Percentiles rank a stretch among this genome's conserved stretches.
Evolutionary conservation across 2,888 invertebrate genomes (phyloP).

Genomic region (Eristalis intricaria): DNA sequence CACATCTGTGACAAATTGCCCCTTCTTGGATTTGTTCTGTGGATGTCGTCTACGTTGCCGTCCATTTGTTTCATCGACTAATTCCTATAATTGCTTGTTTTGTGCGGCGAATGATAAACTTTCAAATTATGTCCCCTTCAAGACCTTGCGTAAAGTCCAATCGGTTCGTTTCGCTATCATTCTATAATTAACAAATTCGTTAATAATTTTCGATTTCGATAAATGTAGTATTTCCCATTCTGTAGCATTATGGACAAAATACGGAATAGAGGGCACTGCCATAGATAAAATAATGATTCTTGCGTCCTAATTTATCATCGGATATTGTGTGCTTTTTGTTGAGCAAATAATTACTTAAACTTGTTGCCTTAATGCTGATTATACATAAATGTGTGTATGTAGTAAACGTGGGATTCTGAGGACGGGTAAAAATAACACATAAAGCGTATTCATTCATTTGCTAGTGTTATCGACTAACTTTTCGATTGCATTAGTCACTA

Average conservation of each 20-base stretch:
- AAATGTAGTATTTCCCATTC: background rate
- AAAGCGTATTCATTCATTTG: background rate
- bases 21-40: no score
- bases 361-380: background rate
- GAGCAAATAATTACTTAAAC: background rate
- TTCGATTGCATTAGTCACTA: no score
- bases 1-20: no score
- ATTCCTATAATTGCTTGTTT: no score
- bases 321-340: background rate
- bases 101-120: no score
- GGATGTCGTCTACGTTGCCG: no score
- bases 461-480: no score
- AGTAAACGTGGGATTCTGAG: background rate
- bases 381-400: background rate
- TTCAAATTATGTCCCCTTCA: background rate
- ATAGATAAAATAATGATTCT: constrained; percentile 16
- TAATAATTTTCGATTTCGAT: background rate
- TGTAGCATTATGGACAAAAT: background rate
- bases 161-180: constrained; percentile 1
- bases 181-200: constrained; percentile 4
- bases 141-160: background rate
- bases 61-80: no score
- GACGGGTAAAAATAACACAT: background rate
- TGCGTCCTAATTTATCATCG: constrained; percentile 1
- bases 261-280: background rate